Conservation (phyloP, 2,888 invertebrate genomes). For the Ommatoiulus sabulosus region DNA sequence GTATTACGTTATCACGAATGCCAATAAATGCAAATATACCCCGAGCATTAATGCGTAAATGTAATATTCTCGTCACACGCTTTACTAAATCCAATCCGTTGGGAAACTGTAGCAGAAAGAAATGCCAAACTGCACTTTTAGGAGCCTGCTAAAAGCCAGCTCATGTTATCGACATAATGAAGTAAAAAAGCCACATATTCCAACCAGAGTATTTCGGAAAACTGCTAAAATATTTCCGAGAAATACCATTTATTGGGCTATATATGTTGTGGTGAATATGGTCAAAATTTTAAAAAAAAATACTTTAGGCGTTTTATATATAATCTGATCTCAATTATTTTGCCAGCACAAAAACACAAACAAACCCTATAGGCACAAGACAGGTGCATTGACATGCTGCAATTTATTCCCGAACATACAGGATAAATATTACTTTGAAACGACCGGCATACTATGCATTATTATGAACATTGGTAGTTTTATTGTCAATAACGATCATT, state of each 20-base stretch:
- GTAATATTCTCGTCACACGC: constrained; percentile 41
- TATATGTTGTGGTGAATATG: too few species aligned
- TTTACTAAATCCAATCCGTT: constrained; percentile 37
- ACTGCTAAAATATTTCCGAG: background rate
- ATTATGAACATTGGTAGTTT: too few species aligned
- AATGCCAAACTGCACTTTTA: background rate
- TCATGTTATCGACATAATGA: background rate
- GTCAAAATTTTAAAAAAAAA: too few species aligned
- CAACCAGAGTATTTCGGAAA: background rate
- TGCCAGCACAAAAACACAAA: too few species aligned
- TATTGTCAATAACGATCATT: too few species aligned
- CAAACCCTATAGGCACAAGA: too few species aligned
- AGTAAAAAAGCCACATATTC: background rate
- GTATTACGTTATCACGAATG: constrained; percentile 31
- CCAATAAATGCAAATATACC: constrained; percentile 32
- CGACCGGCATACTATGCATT: too few species aligned
- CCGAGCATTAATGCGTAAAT: background rate
- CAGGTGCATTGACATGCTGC: too few species aligned
- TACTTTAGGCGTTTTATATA: too few species aligned
- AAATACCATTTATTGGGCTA: background rate
- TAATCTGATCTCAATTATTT: too few species aligned
- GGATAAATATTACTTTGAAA: too few species aligned
- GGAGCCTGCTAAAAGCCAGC: background rate
- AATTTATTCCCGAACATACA: too few species aligned
- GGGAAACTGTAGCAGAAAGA: background rate